A percentile compares a stretch with the other conserved stretches of the same genome.
Conservation (phyloP, 37 sponge, comb jelly and placozoan species). For the Dysidea cf. avara region DNA sequence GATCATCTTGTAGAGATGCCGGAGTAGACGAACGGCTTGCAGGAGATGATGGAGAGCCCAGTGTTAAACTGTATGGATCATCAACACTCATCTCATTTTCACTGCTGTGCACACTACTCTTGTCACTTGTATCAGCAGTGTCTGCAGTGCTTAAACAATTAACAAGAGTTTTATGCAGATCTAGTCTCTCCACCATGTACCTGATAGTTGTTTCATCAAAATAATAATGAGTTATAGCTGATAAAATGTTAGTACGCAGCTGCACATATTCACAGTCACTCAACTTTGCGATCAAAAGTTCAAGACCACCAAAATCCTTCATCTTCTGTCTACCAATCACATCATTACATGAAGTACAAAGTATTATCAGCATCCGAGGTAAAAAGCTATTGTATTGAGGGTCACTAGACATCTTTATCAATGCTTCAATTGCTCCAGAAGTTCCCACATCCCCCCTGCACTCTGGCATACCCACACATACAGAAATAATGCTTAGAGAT, state of each 20-base stretch:
- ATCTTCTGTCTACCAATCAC: constrained; percentile 49
- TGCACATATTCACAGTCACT: background rate
- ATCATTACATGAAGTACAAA: constrained; percentile 55
- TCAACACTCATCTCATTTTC: too few species aligned
- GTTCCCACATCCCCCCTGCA: constrained; percentile 37
- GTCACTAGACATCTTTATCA: constrained; percentile 9
- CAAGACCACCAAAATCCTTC: constrained; percentile 53
- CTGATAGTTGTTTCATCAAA: constrained; percentile 71
- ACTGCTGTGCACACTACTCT: too few species aligned
- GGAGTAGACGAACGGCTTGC: too few species aligned
- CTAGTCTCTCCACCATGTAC: constrained; percentile 50
- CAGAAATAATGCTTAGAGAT: constrained; percentile 13
- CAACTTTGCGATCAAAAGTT: constrained; percentile 42
- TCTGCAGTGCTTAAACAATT: too few species aligned
- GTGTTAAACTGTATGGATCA: too few species aligned
- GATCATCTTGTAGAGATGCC: too few species aligned
- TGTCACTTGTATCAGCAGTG: too few species aligned
- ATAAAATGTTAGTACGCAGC: constrained; percentile 47
- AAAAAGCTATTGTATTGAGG: background rate
- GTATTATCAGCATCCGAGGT: background rate
- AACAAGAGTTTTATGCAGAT: constrained; percentile 31
- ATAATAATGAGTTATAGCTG: constrained; percentile 64
- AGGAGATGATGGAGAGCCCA: too few species aligned
- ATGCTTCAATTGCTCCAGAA: constrained; percentile 53
- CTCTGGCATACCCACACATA: constrained; percentile 29